Evolutionary conservation across 2,888 invertebrate genomes (phyloP).

Genomic region (Orthosia cruda): DNA sequence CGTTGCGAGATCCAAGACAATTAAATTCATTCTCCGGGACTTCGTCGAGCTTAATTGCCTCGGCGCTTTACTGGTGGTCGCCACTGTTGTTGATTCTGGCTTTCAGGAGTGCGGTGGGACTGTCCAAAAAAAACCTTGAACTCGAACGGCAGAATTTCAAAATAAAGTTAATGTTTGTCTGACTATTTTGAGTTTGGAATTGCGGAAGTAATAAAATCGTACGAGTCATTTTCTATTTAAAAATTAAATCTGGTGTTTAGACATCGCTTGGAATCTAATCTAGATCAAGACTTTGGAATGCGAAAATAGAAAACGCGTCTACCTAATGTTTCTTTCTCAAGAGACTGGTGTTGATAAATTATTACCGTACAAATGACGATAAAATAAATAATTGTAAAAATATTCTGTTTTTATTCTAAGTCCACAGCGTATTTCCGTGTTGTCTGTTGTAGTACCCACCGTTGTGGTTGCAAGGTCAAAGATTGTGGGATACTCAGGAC

Average conservation of each 20-base stretch:
- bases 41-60: too few relatives aligned
- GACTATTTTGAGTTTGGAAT: neutral
- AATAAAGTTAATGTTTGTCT: neutral
- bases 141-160: neutral
- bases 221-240: slow-evolving; percentile 15
- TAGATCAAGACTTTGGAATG: slow-evolving; percentile 6
- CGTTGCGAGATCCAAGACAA: too few relatives aligned
- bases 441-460: slow-evolving; percentile 9
- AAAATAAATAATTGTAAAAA: slow-evolving; percentile 11
- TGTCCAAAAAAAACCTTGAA: too few relatives aligned
- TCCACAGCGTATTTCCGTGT: neutral
- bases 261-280: slow-evolving; percentile 1
- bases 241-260: neutral
- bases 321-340: neutral
- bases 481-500: neutral
- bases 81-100: too few relatives aligned
- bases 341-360: neutral
- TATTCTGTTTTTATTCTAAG: slow-evolving; percentile 6
- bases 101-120: too few relatives aligned
- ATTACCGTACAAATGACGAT: neutral
- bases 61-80: too few relatives aligned
- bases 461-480: neutral
- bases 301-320: slow-evolving; percentile 17
- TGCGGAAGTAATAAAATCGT: slow-evolving; percentile 17
- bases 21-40: too few relatives aligned